Evolutionary conservation across 2,113 vertebrate genomes (phyloP).

Genomic region (Fukomys damarensis): DNA sequence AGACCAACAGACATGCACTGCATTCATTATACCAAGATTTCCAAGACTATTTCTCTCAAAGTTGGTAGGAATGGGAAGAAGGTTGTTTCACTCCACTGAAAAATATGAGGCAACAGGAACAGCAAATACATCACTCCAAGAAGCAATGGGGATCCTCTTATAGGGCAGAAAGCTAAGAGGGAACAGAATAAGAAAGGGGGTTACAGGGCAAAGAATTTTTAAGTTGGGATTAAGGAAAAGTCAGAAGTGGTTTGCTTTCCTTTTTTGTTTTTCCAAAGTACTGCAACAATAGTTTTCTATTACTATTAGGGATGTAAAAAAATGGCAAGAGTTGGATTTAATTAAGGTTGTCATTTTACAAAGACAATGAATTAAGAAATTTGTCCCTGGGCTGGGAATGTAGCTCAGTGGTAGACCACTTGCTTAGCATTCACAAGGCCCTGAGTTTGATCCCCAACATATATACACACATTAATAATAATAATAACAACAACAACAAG

Average conservation of each 20-base stretch:
- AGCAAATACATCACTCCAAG: not conserved
- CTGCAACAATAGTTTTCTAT: not conserved
- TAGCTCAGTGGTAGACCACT: not conserved
- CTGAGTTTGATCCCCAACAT: not conserved
- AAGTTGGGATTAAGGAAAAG: not conserved
- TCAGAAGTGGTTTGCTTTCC: not conserved
- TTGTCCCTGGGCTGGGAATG: not conserved
- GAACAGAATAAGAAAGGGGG: not conserved
- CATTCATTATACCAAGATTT: not conserved
- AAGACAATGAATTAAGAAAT: not conserved
- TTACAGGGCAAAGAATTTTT: not conserved
- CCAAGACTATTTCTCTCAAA: constrained; percentile 32
- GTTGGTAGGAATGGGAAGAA: not conserved
- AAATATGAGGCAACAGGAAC: not conserved
- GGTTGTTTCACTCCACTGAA: not conserved
- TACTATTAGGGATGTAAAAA: not conserved
- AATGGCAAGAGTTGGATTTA: not conserved
- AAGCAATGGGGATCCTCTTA: not conserved
- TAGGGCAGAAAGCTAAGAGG: not conserved
- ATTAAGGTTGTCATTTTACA: constrained; percentile 11
- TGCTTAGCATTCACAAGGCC: not conserved
- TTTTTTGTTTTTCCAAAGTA: not conserved
- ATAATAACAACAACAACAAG: not conserved
- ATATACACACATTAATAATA: not conserved
- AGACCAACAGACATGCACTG: not conserved